Evolutionary conservation across 2,888 invertebrate genomes (phyloP).

Genomic region (Aspidiotus rigidus): DNA sequence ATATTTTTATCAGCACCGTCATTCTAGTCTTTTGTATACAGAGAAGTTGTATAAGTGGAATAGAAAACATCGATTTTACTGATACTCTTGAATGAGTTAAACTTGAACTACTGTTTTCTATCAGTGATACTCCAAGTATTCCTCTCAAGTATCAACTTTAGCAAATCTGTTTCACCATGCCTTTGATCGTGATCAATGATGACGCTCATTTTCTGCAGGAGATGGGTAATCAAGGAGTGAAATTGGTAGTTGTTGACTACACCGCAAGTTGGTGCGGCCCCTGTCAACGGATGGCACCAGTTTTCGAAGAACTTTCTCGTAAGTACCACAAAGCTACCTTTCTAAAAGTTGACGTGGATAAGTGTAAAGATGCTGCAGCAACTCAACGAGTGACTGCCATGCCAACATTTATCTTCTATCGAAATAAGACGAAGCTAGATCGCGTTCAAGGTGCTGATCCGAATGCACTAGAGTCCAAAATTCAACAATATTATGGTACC

Average conservation of each 20-base stretch:
- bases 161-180: slow-evolving; percentile 31
- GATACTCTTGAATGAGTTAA: no score
- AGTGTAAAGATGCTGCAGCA: slow-evolving; percentile 79
- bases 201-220: slow-evolving; percentile 77
- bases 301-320: slow-evolving; percentile 76
- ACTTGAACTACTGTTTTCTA: no score
- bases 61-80: no score
- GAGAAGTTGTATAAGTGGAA: no score
- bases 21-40: no score
- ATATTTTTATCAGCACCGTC: no score
- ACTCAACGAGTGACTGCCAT: slow-evolving; percentile 86
- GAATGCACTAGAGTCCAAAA: slow-evolving; percentile 70
- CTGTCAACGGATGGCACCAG: slow-evolving; percentile 86
- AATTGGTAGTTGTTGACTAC: slow-evolving; percentile 88
- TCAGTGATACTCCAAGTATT: no score
- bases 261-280: slow-evolving; percentile 97
- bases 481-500: slow-evolving; percentile 68
- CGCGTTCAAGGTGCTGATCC: slow-evolving; percentile 81
- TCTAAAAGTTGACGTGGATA: slow-evolving; percentile 89
- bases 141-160: no score
- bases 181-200: slow-evolving; percentile 51
- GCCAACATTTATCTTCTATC: slow-evolving; percentile 96
- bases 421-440: slow-evolving; percentile 77
- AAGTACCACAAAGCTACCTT: slow-evolving; percentile 85
- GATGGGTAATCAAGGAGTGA: slow-evolving; percentile 72